phyloP scores from a whole-genome alignment of 37 sponge, comb jelly and placozoan genomes.

The Theonella swinhoei region DNA sequence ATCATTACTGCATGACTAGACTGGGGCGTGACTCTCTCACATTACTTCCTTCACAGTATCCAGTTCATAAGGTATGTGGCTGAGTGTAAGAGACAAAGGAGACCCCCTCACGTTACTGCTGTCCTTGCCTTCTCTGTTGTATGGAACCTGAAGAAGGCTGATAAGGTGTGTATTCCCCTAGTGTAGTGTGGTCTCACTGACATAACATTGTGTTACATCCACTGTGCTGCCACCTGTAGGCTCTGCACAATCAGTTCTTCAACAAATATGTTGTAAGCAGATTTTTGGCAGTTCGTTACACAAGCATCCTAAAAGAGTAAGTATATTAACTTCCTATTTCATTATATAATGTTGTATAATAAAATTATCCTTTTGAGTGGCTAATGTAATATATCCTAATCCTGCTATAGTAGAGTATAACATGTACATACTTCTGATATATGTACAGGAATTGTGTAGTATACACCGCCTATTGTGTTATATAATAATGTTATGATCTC shows the following conservation, averaged over 20 bases:
- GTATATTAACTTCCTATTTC: not conserved
- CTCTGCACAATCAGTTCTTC: not conserved
- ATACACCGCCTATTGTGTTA: too few species aligned
- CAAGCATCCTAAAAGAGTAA: constrained; percentile 48
- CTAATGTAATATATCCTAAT: too few species aligned
- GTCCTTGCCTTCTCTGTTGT: constrained; percentile 44
- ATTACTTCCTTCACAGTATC: constrained; percentile 10
- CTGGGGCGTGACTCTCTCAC: too few species aligned
- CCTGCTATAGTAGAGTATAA: too few species aligned
- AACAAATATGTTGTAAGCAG: constrained; percentile 54
- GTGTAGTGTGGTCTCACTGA: not conserved
- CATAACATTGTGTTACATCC: not conserved
- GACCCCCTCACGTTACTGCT: constrained; percentile 24
- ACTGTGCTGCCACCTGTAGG: not conserved
- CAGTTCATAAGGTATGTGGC: constrained; percentile 34
- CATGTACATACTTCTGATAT: too few species aligned
- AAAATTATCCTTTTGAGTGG: too few species aligned
- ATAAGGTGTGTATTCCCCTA: constrained; percentile 19
- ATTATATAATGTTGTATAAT: too few species aligned
- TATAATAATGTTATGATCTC: too few species aligned
- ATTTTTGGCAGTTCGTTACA: constrained; percentile 23
- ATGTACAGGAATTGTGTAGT: too few species aligned
- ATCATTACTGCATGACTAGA: too few species aligned
- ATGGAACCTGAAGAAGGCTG: constrained; percentile 43
- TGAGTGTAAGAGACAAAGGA: constrained; percentile 33